Evolutionary conservation across 92 coral and sea anemone genomes (phyloP).

Genomic region (Phymanthus crucifer): DNA sequence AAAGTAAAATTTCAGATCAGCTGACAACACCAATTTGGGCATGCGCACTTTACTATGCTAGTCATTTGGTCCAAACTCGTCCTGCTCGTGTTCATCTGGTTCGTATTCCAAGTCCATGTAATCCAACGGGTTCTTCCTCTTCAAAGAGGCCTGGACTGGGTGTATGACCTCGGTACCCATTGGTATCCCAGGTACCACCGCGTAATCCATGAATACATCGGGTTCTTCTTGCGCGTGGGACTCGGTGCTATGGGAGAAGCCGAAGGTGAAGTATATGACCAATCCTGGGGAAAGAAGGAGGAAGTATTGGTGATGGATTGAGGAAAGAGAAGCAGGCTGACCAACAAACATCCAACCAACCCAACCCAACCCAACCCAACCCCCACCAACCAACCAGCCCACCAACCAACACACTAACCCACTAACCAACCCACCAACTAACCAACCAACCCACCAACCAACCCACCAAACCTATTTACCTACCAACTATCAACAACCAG

Average conservation of each 20-base stretch:
- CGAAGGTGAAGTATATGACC: slow-evolving; percentile 58
- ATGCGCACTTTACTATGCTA: neutral
- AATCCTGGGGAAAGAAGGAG: slow-evolving; percentile 42
- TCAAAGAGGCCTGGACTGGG: slow-evolving; percentile 16
- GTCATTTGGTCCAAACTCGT: neutral
- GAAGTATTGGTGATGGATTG: neutral
- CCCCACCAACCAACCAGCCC: neutral
- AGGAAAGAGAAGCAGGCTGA: neutral
- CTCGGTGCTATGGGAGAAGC: slow-evolving; percentile 64
- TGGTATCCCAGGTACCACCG: slow-evolving; percentile 31
- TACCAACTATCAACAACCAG: neutral
- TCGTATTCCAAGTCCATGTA: slow-evolving; percentile 8
- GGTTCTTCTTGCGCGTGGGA: slow-evolving; percentile 40
- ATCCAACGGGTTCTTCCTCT: slow-evolving; percentile 4
- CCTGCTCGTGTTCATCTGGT: slow-evolving; percentile 10
- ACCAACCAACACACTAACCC: too few relatives aligned
- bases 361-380: too few relatives aligned
- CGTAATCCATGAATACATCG: slow-evolving; percentile 18
- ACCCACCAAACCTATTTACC: neutral
- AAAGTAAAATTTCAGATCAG: neutral
- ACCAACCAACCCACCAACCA: too few relatives aligned
- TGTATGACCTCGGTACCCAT: slow-evolving; percentile 31
- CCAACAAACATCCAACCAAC: too few relatives aligned
- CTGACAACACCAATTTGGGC: neutral
- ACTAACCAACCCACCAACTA: neutral